Evolutionary conservation across 2,888 invertebrate species (phyloP), one percentile per base, ranked within the genome.

Genomic region (Yponomeuta sedellus): DNA sequence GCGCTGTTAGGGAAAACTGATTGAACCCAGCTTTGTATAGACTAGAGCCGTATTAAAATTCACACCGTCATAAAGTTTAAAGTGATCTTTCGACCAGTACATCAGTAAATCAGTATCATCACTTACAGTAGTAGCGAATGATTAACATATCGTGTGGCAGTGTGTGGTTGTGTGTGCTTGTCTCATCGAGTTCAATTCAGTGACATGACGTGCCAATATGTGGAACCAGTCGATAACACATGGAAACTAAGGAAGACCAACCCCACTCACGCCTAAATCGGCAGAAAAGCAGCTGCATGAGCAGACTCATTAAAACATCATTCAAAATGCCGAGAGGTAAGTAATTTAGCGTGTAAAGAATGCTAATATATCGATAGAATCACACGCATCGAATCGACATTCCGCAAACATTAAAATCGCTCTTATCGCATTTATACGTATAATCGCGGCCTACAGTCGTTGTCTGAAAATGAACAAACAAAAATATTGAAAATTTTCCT

Each of bases 241-340:
- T 76, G 76, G 75, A 71, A 70, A 70, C 71, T 72, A 71, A 75
- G 75, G 79, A 74, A 72, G 72, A 72, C 73, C 71, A 70, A 4
- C 59, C 76, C 74, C 70, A 67, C 70, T 71, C 74, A 70, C 75
- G 75, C 78, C 73, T 81, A 79, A 78, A 74, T 72, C 58, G 4
- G 20, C 20, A 5, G 61, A 61, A 61, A 25, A n/a, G n/a, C 20
- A 28, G 10, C 34, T 61, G 25, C 25, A 61, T 61, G 61, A 28
- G 34, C 61, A 34, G 25, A 61, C n/a, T n/a, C 6, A n/a, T 20
- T 28, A 61, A 61, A n/a, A 12, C 16, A 16, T 25, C 61, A 10
- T 67, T 70, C 73, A 83, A 77, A 74, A 85, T 85, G 85, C 86
- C 86, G 70, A 86, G 80, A 78, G 85, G 88, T 87, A 82, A 86